These are phyloP conservation scores for Apotomis turbidana DNA, from an alignment of 2,888 invertebrate species.

Conservation along the genomic window DNA sequence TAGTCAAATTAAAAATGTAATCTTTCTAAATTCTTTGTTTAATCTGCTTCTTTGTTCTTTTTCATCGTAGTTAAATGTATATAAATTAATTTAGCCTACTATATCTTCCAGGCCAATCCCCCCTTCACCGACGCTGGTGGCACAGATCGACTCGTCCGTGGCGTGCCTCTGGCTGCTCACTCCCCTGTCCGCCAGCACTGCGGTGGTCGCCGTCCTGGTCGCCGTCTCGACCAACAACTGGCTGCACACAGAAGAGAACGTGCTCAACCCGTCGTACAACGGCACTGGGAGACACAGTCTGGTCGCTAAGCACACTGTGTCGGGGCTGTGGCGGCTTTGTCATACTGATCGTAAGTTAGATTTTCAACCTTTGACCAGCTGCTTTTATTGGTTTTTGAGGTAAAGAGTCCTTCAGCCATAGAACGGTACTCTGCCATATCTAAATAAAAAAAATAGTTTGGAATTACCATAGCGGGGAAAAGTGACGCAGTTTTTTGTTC, in stretches of 20 bases:
- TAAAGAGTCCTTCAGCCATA: no score
- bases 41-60: no score
- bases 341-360: slow-evolving; percentile 89
- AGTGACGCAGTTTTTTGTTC: no score
- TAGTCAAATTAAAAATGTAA: no score
- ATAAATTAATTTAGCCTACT: neutral
- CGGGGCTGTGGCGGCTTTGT: slow-evolving; percentile 92
- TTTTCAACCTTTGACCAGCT: neutral
- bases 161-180: slow-evolving; percentile 86
- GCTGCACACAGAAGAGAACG: slow-evolving; percentile 94
- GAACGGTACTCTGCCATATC: no score
- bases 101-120: slow-evolving; percentile 71
- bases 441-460: no score
- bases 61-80: neutral
- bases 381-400: no score
- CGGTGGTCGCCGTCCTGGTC: slow-evolving; percentile 88
- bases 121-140: slow-evolving; percentile 75
- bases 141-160: slow-evolving; percentile 84
- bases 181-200: slow-evolving; percentile 87
- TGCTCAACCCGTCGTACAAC: slow-evolving; percentile 90
- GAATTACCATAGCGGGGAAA: no score
- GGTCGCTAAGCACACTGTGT: slow-evolving; percentile 89
- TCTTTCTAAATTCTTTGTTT: no score
- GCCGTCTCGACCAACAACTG: slow-evolving; percentile 92
- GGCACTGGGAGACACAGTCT: slow-evolving; percentile 89